Conservation (phyloP, 2,113 vertebrate genomes). For the Marmota flaviventris region DNA sequence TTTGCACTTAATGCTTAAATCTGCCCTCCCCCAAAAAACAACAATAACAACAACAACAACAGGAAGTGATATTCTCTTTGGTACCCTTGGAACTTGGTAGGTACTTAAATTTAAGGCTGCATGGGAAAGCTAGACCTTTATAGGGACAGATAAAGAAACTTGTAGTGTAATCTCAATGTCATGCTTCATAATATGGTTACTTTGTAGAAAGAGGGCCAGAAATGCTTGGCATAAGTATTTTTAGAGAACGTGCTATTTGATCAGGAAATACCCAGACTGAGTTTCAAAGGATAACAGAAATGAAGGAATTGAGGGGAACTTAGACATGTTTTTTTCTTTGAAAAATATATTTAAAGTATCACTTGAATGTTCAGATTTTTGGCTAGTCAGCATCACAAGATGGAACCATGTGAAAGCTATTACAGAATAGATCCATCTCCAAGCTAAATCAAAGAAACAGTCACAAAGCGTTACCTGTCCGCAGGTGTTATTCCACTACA, state of each 20-base stretch:
- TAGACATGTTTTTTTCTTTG: background rate
- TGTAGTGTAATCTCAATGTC: background rate
- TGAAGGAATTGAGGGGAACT: constrained; percentile 6
- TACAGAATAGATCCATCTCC: background rate
- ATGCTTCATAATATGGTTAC: background rate
- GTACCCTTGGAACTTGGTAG: background rate
- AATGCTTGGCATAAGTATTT: background rate
- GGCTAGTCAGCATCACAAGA: background rate
- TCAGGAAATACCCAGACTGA: constrained; percentile 35
- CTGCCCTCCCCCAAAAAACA: background rate
- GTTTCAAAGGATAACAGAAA: constrained; percentile 66
- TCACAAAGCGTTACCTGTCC: background rate
- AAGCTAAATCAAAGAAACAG: background rate
- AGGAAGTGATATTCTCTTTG: background rate
- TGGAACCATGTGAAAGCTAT: background rate
- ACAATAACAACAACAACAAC: no score
- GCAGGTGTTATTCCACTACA: no score
- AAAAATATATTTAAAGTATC: constrained; percentile 49
- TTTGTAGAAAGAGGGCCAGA: constrained; percentile 37
- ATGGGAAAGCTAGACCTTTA: constrained; percentile 16
- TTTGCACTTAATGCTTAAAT: background rate
- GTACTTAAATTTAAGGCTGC: background rate
- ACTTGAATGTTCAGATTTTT: constrained; percentile 12
- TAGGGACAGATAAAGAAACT: constrained; percentile 52
- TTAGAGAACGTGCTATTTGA: constrained; percentile 60